Base-by-base conservation (phyloP, 2,888 invertebrate genomes). In the Smittia sp. region DNA sequence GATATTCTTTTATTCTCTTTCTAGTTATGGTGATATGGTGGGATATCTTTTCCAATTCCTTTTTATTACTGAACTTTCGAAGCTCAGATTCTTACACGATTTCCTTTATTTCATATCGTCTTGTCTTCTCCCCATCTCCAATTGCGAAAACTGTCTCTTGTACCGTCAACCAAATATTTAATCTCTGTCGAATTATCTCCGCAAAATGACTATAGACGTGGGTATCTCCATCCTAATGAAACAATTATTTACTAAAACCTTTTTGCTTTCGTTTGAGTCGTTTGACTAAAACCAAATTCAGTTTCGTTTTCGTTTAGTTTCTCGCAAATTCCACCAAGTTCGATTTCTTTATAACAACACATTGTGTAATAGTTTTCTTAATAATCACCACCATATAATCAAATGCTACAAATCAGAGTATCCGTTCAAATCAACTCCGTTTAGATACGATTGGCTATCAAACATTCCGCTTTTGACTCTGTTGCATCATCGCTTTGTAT, bases 11-110 rank as follows among this genome's bases (percentile, higher is more conserved):
- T 68, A 68, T 24, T 72, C 72, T 72, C 58, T 58, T 72, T 72
- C 62, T 72, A 72, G 72, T 72, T 72, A 72, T 52, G 72, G 72
- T 72, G 72, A 72, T 72, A 72, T 72, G 72, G 72, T 72, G 72
- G 72, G 72, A 72, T 22, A 58, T 58, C 15, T 32, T 39, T 32
- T 69, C 27, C 15, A 4, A 9, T 58, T 63, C 15, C 27, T 58
- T 58, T 20, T 58, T 18, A 58, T 58, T 58, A 22, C 2, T 52
- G 58, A 58, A 13, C 58, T n/a, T 58, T 46, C 46, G 15, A 46
- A 6, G 11, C 46, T 32, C 46, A 46, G n/a, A 15, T 46, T 46
- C 46, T 46, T 46, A 46, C 6, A 22, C 58, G 24, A 58, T 58
- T 58, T 58, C 15, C 58, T 58, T 24, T 7, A 1, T 58, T 58